These are phyloP conservation scores for Larimichthys polyactis DNA, from an alignment of 2,113 vertebrate genomes.

Conservation along the genomic window DNA sequence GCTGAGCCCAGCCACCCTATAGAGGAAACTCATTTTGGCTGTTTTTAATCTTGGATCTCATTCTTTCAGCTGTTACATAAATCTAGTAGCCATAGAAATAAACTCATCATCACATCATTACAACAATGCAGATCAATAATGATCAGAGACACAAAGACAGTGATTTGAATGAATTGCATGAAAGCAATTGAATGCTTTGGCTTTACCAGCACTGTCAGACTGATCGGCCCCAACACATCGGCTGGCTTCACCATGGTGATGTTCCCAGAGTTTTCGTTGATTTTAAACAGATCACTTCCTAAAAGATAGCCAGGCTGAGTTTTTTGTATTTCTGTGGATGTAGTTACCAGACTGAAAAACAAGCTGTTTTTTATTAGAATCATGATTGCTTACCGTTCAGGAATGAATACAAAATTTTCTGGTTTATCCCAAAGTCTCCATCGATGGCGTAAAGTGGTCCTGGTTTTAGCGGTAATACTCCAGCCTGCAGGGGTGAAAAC, in stretches of 20 bases:
- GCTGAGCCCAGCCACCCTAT: too few relatives aligned
- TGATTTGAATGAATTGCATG: neutral
- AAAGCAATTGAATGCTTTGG: neutral
- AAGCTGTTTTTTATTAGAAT: neutral
- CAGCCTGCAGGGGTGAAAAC: conserved; percentile 70
- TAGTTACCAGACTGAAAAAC: neutral
- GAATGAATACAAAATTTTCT: conserved; percentile 82
- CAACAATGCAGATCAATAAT: neutral
- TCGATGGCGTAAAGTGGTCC: conserved; percentile 87
- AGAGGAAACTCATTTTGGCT: too few relatives aligned
- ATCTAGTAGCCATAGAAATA: too few relatives aligned
- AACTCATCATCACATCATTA: too few relatives aligned
- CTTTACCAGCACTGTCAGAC: conserved; percentile 87
- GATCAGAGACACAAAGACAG: neutral
- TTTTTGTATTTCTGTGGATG: neutral
- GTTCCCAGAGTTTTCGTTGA: conserved; percentile 79
- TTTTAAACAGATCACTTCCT: conserved; percentile 84
- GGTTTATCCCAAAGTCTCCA: conserved; percentile 84
- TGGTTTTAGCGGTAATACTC: conserved; percentile 79
- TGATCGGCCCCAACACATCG: conserved; percentile 54
- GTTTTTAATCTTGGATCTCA: too few relatives aligned
- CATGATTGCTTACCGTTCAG: conserved; percentile 75
- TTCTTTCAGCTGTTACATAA: too few relatives aligned
- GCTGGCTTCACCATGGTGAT: conserved; percentile 84
- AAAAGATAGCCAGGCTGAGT: conserved; percentile 32